Conservation (phyloP, 1,140 invertebrate species). For the Heterodera schachtii region DNA sequence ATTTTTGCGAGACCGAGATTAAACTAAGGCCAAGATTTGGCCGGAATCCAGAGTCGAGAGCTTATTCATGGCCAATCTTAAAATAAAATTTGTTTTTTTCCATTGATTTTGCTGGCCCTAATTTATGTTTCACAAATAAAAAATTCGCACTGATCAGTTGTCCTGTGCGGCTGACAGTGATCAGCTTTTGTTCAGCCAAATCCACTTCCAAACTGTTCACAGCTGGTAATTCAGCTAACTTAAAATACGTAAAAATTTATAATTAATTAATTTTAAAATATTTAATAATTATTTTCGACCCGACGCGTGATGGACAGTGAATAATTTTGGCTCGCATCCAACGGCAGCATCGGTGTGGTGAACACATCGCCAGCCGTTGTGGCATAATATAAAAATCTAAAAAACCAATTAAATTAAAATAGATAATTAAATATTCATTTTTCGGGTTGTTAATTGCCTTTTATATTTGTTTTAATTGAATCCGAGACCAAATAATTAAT, state of each 20-base stretch:
- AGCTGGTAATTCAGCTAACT: slow-evolving; percentile 44
- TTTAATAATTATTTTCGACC: not conserved
- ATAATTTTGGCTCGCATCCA: slow-evolving; percentile 43
- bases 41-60: too few relatives aligned
- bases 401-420: slow-evolving; percentile 6
- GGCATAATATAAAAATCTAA: slow-evolving; percentile 47
- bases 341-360: slow-evolving; percentile 49
- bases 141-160: slow-evolving; percentile 28
- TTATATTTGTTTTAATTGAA: too few relatives aligned
- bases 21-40: too few relatives aligned
- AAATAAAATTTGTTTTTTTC: too few relatives aligned
- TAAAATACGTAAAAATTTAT: not conserved
- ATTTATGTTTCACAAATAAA: too few relatives aligned
- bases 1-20: too few relatives aligned
- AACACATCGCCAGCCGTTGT: slow-evolving; percentile 49
- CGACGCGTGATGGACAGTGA: slow-evolving; percentile 47
- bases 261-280: too few relatives aligned
- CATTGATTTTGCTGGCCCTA: too few relatives aligned
- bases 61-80: too few relatives aligned
- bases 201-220: slow-evolving; percentile 46
- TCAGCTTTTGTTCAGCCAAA: slow-evolving; percentile 37
- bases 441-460: too few relatives aligned
- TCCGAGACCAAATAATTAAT: too few relatives aligned
- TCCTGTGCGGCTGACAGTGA: slow-evolving; percentile 48
- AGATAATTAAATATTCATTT: too few relatives aligned